Evolutionary conservation across 2,888 invertebrate species (phyloP), one percentile per base, ranked within the genome.

Genomic region (Drosophila kuntzei): DNA sequence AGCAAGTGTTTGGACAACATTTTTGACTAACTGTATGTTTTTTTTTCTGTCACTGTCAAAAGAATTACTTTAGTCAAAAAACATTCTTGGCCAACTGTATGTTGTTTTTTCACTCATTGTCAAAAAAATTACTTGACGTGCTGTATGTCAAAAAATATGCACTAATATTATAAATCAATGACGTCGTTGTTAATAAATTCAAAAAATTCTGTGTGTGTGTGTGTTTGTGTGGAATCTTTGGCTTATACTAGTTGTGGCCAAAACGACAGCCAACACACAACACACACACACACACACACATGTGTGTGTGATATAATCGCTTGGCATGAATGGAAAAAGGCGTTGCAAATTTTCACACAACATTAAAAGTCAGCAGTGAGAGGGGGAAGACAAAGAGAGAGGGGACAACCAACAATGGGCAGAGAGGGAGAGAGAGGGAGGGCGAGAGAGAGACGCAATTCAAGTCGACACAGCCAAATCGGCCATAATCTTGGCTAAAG

Each of bases 401-500:
- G 39, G 16, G 16, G 9, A 11, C 29, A 18, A 53, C 60, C 65
- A 76, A 76, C 74, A 74, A 75, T 77, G 68, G 68, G 53, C 63
- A 58, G 25, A 22, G 43, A 14, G 55, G 11, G 5, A 12, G 39
- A 8, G 14, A 1, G 2, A 2, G 37, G 54, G 37, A 22, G 36
- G 16, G 18, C n/a, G 1, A 46, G 36, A 27, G 41, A 71, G 74
- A 63, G 73, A 70, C 61, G 53, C 29, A 72, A 69, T 63, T 72
- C 58, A 68, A 68, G 71, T 76, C 50, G 66, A 29, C 59, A 54
- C 41, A 66, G 69, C 70, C 75, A 80, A 86, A 86, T 80, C 78
- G 78, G 70, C 80, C 84, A 80, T 80, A 80, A 80, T 82, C 81
- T 87, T 82, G 87, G 87, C 76, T 87, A 71, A 81, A 68, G 86